Percentiles rank a stretch among this genome's conserved stretches.
Evolutionary conservation across 2,113 vertebrate species (phyloP).

Genomic region (Pionites leucogaster): DNA sequence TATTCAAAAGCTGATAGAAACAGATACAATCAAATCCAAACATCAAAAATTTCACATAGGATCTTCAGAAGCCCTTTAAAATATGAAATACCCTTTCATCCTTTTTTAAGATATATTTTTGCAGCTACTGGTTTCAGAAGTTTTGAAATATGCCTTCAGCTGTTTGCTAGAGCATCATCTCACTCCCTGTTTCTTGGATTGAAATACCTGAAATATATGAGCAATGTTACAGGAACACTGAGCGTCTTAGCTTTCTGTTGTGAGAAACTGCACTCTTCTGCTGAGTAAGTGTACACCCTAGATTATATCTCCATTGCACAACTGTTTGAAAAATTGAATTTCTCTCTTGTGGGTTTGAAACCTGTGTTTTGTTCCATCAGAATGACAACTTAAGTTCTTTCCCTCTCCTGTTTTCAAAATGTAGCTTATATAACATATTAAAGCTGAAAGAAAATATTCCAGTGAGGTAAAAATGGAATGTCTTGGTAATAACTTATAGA

Average conservation of each 20-base stretch:
- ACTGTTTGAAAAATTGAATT: background rate
- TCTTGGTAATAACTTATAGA: background rate
- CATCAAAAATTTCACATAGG: background rate
- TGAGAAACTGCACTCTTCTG: background rate
- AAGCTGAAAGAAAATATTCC: background rate
- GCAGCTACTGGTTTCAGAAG: background rate
- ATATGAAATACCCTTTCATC: background rate
- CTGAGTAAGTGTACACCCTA: background rate
- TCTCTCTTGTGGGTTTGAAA: background rate
- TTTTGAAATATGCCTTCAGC: background rate
- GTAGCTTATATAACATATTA: background rate
- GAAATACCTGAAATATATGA: background rate
- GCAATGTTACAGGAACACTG: background rate
- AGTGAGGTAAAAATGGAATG: background rate
- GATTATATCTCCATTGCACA: background rate
- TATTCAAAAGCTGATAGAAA: background rate
- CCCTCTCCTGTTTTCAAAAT: background rate
- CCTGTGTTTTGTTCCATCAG: background rate
- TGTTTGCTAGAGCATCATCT: background rate
- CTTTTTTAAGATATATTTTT: background rate
- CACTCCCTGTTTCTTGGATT: background rate
- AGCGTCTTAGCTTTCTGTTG: background rate
- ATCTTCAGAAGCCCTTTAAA: background rate
- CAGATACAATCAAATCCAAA: background rate
- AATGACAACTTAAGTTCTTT: background rate